Base-by-base conservation (phyloP, 2,888 invertebrate genomes). In the Netelia fuscicornis region DNA sequence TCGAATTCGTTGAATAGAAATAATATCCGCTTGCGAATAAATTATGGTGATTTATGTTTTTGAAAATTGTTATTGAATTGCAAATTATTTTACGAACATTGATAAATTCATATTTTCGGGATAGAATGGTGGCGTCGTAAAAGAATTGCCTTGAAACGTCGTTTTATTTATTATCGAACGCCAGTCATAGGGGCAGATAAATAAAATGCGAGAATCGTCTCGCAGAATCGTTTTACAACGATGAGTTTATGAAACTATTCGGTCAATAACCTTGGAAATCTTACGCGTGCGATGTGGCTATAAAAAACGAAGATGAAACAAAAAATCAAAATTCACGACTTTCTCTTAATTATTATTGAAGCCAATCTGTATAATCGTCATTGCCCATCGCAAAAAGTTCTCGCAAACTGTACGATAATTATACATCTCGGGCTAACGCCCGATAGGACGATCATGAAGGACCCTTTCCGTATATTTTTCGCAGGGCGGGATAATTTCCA, bases 391-490 rank as follows among this genome's bases (percentile, higher is more conserved):
- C 20, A 42, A 54, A 17, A 42, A 79, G 65, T 72, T 72, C 56
- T 64, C 79, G 72, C 79, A 72, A 56, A 56, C 25, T 70, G 17
- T 58, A 58, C 17, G 10, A 58, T 9, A 13, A 54, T 17, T 2
- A 58, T 58, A 58, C 23, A 58, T 20, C 58, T 17, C 56, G 2
- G 20, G 70, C 11, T 78, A 68, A 79, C 71, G 64, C 72, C 71
- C 72, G 79, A 72, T 80, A 80, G 79, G 72, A 72, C 72, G 79
- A 80, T 72, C 79, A 72, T 72, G 65, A 78, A 70, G 64, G 56
- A 17, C 42, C 11, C 60, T 48, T 52, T 81, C 37, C 81, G 10
- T 58, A 56, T 68, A 81, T 62, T 56, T 75, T 70, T 68, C 75
- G 23, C 70, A 52, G 52, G 76, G 76, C 13, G 62, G 42, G 62